Evolutionary conservation across 2,797 vertebrate genomes (phyloP), one percentile per base, ranked within the genome.

Genomic region (Halcyon chelicuti): DNA sequence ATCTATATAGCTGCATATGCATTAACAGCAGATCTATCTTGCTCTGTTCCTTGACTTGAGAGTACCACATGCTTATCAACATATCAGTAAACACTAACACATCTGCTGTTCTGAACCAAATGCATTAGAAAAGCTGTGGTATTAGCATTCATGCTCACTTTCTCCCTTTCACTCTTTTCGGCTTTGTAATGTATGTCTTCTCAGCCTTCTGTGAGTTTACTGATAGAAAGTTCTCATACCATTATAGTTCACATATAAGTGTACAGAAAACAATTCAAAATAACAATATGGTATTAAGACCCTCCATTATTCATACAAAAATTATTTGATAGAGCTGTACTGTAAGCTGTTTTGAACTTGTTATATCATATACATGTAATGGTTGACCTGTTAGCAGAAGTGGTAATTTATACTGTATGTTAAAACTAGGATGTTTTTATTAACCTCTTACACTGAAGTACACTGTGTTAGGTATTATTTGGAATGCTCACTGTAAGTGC

Each of bases 21-120:
- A 66, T 86, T 49, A 94, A 91, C n/a, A 90, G 13, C 18, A 93
- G n/a, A 70, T 47, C 7, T 14, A 29, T 90, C 95, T 93, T 91
- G 2, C 33, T 92, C 55, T 88, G 18, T 65, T 94, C 42, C 47
- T 88, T 83, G 58, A 70, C 60, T 78, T 47, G 21, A 35, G 31
- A 62, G 52, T 83, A 75, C 18, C 28, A 44, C 40, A 29, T 92
- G 37, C 16, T 91, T 87, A 76, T 55, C 70, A 77, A 42, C 8
- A 0, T 71, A 86, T 72, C 60, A 71, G 47, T 37, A 96, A 96
- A 93, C 75, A 77, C 47, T 60, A 88, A 58, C 26, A 88, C 11
- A 67, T 37, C 57, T 15, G 1, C 14, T 65, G 13, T 74, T 95
- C 35, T 75, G 73, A 84, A 70, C 18, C 49, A 94, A 76, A 78